phyloP scores from a whole-genome alignment of 92 coral and sea anemone species.

The Anthopleura xanthogrammica region DNA sequence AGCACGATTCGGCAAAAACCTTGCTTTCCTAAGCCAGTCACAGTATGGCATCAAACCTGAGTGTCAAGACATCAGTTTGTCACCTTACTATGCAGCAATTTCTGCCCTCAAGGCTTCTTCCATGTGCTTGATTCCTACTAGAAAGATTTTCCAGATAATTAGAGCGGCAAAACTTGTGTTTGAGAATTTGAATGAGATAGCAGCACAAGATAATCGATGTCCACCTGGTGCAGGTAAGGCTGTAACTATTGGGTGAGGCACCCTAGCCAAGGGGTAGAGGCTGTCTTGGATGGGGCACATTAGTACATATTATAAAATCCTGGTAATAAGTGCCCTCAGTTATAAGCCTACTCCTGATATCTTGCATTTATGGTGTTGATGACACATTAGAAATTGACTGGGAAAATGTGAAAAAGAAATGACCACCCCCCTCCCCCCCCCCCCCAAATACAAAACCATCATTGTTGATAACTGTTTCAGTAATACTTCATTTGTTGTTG shows the following conservation, averaged over 20 bases:
- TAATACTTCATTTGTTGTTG: not conserved
- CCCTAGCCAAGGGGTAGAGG: no score
- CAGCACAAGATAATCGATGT: slow-evolving; percentile 35
- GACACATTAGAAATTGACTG: no score
- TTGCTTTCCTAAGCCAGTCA: slow-evolving; percentile 55
- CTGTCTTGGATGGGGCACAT: no score
- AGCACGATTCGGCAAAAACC: slow-evolving; percentile 50
- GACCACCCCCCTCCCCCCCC: no score
- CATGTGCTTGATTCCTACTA: slow-evolving; percentile 58
- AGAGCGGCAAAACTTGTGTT: slow-evolving; percentile 83
- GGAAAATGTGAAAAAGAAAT: no score
- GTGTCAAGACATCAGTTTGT: slow-evolving; percentile 53
- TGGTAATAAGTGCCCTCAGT: no score
- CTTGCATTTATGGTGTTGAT: no score
- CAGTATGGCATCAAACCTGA: slow-evolving; percentile 66
- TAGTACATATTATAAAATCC: no score
- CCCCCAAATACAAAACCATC: no score
- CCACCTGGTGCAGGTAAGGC: slow-evolving; percentile 84
- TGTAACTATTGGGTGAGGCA: not conserved
- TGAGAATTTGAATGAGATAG: slow-evolving; percentile 70
- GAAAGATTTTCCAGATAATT: slow-evolving; percentile 67
- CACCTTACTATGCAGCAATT: slow-evolving; percentile 70
- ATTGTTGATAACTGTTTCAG: not conserved
- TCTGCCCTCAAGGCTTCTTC: slow-evolving; percentile 62
- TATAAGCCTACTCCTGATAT: no score